These are phyloP conservation scores for Nasonia giraulti DNA, from an alignment of 1,140 invertebrate species.

Conservation along the genomic window DNA sequence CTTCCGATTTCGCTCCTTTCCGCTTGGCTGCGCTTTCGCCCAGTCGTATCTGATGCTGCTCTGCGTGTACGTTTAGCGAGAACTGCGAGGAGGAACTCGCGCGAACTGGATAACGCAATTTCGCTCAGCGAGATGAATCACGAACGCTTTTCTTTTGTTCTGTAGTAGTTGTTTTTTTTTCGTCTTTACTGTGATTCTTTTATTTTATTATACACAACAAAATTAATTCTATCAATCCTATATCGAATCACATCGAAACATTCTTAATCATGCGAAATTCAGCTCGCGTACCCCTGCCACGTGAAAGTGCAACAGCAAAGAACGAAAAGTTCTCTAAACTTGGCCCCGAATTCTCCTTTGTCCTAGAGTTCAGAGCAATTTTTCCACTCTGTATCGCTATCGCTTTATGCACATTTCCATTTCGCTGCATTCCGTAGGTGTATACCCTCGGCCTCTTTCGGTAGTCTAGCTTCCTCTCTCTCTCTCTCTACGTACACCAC, in stretches of 20 bases:
- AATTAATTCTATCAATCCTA: no score
- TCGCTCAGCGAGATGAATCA: neutral
- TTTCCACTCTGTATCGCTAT: slow-evolving; percentile 3
- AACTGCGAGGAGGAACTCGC: neutral
- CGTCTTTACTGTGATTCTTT: no score
- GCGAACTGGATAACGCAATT: neutral
- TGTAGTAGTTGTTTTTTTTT: neutral
- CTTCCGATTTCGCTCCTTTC: neutral
- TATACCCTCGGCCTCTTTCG: neutral
- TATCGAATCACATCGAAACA: no score
- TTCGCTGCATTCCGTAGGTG: neutral
- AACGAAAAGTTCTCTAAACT: neutral
- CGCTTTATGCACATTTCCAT: neutral
- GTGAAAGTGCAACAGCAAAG: neutral
- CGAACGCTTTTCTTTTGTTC: neutral
- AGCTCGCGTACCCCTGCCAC: no score
- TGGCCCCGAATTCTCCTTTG: neutral
- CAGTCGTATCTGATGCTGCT: neutral
- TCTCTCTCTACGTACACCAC: neutral
- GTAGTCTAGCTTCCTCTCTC: neutral
- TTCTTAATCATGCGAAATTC: no score
- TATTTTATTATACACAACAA: no score
- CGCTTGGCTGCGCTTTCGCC: neutral
- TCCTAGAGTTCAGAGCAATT: neutral
- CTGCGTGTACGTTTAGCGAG: neutral